These are phyloP conservation scores for Girardinus metallicus DNA, from an alignment of 2,797 vertebrate species.

Conservation along the genomic window DNA sequence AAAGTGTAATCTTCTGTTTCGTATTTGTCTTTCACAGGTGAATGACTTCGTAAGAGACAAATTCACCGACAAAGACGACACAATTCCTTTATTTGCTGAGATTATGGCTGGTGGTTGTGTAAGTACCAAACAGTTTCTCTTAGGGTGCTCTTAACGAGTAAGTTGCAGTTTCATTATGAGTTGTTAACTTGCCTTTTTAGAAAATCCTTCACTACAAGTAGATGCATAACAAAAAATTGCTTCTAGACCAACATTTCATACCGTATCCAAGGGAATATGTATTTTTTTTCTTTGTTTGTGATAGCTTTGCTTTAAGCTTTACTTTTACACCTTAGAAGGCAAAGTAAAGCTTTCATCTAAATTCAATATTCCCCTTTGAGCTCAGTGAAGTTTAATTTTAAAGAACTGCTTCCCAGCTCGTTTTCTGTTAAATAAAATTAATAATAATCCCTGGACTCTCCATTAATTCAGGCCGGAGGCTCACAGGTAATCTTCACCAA, in stretches of 20 bases:
- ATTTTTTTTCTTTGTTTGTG: constrained; percentile 25
- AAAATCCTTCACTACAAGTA: constrained; percentile 16
- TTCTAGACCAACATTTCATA: constrained; percentile 14
- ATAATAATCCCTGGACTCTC: constrained; percentile 4
- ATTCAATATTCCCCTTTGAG: constrained; percentile 29
- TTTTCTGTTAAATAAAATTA: not conserved
- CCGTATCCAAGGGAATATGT: constrained; percentile 42
- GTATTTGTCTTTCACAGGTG: constrained; percentile 79
- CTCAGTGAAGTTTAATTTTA: constrained; percentile 11
- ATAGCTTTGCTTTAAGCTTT: constrained; percentile 43
- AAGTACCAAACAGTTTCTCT: constrained; percentile 73
- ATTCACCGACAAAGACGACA: constrained; percentile 87
- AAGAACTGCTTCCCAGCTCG: constrained; percentile 21
- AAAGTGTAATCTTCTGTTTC: not conserved
- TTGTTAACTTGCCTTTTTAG: constrained; percentile 11
- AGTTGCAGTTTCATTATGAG: constrained; percentile 7
- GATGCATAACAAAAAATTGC: constrained; percentile 7
- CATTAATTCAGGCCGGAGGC: constrained; percentile 87
- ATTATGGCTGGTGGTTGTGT: constrained; percentile 94
- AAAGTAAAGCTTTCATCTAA: constrained; percentile 43
- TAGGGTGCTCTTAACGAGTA: not conserved
- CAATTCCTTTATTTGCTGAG: constrained; percentile 90
- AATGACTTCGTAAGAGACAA: constrained; percentile 98
- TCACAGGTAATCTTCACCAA: constrained; percentile 99
- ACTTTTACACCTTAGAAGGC: constrained; percentile 45